Base-by-base conservation (phyloP, 2,113 vertebrate genomes). In the Diglossa brunneiventris region DNA sequence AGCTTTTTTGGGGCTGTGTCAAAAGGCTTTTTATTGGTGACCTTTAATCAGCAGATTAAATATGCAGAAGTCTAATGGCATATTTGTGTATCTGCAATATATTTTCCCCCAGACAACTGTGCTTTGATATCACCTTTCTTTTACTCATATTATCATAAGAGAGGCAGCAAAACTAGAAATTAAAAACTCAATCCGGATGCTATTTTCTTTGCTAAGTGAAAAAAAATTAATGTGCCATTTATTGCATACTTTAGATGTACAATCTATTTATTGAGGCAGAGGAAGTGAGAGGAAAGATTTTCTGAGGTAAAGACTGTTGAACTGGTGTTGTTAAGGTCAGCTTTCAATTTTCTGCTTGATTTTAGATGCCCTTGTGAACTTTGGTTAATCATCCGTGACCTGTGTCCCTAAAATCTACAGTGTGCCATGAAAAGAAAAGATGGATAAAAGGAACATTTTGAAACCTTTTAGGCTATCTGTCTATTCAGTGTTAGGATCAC, bases 301-400 rank as follows among this genome's bases (percentile, higher is more conserved):
- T 82, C 23, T 89, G 69, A 77, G 88, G 68, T 73, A 89, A 81
- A 86, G 41, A 72, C n/a, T 49, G 30, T 92, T 94, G 90, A 94
- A 83, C 79, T 78, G n/a, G 9, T 69, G 30, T 16, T 81, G 64
- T 26, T 88, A 90, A 95, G 75, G 87, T 88, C 89, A 93, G 41
- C n/a, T 56, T 94, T 97, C 68, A 89, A 81, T 92, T 97, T 94
- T 92, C 94, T 93, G 68, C 88, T 93, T 92, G 87, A 52, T 90
- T 87, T 85, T 94, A 86, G 87, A 83, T 88, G 82, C 53, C 78
- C 6, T 5, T 70, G 33, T 96, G 85, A 93, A 88, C 56, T 87
- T 89, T 41, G 44, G 44, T 92, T 90, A 88, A 87, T 67, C 75
- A 95, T 56, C 90, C 41, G 10, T 79, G 72, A 90, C 61, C 63